These are phyloP conservation scores for pig (Sus scrofa) DNA, from an alignment of 2,113 vertebrate species.

Conservation along the genomic window T2T-Sscrofa CM000819.6:63714001-63714500, in stretches of 20 bases:
- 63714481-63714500: slow-evolving; percentile 39
- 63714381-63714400: slow-evolving; percentile 32
- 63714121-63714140: not conserved
- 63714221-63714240: not conserved
- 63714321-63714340: not conserved
- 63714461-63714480: not conserved
- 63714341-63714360: slow-evolving; percentile 9
- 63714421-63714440: not conserved
- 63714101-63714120: slow-evolving; percentile 3
- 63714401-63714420: slow-evolving; percentile 4
- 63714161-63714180: not conserved
- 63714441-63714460: slow-evolving; percentile 6
- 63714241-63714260: not conserved
- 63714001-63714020: slow-evolving; percentile 18
- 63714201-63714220: not conserved
- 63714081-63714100: not conserved
- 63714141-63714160: slow-evolving; percentile 17
- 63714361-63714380: slow-evolving; percentile 21
- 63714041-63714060: not conserved
- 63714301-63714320: not conserved
- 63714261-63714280: not conserved
- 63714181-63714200: slow-evolving; percentile 49
- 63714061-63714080: slow-evolving; percentile 22
- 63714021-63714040: slow-evolving; percentile 18
- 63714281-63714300: not conserved